Evolutionary conservation across 2,888 invertebrate genomes (phyloP), one percentile per base, ranked within the genome.

Genomic region (Anticlea derivata): DNA sequence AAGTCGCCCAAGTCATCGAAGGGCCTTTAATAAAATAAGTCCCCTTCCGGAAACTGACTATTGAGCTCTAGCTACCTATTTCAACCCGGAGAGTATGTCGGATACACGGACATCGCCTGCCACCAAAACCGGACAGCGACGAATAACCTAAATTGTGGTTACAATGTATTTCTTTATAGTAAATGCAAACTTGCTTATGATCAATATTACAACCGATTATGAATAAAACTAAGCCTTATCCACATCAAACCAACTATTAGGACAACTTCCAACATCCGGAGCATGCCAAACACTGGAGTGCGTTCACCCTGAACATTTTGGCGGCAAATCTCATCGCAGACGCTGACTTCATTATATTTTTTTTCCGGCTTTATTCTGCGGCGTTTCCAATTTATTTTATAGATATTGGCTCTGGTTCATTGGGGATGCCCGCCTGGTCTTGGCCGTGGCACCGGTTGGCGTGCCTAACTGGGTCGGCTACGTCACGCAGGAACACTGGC

Each of bases 351-450:
- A 84, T 86, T 84, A 87, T 78, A 70, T 78, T 86, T 88, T 85
- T 41, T 87, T 86, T 83, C 70, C 71, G 73, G 71, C 74, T 77
- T 82, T 82, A 82, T 81, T 80, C 49, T 52, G 52, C 71, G 75
- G 70, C 70, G 78, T 73, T 77, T 80, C 82, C 81, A 82, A 90
- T 90, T 90, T 89, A 85, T 90, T 90, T 90, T 88, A 90, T 90
- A 89, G 90, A 89, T 88, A 89, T 90, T 90, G 90, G 89, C 89
- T 75, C 80, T 77, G 84, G 84, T 86, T 88, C 89, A 88, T 81
- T 75, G 83, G 88, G 89, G 88, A 87, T 85, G 79, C 88, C 89
- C 84, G 78, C 65, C 76, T 86, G 87, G 83, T 83, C 88, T 89
- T 89, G 89, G 89, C 90, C 90, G 80, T 89, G 89, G 87, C 79